Evolutionary conservation across 2,888 invertebrate species (phyloP).

Genomic region (Tetragnatha montana): DNA sequence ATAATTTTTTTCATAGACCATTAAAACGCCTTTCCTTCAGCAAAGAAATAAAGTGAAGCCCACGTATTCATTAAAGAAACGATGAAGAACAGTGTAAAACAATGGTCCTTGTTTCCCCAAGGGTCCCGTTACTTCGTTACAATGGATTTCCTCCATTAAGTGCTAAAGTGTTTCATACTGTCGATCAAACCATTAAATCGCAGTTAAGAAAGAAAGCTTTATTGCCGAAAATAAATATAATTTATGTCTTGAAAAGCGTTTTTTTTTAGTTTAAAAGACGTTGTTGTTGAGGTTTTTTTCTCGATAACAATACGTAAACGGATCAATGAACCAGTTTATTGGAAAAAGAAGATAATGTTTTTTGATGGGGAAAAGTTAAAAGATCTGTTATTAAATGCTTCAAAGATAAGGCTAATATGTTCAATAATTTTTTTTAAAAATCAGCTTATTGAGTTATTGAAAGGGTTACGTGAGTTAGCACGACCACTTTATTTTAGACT

Average conservation of each 20-base stretch:
- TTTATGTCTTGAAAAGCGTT: background rate
- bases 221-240: background rate
- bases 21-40: background rate
- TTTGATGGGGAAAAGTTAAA: no score
- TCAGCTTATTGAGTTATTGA: no score
- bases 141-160: constrained; percentile 1
- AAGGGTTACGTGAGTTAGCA: no score
- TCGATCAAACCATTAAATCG: background rate
- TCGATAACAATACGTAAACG: no score
- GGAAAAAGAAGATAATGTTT: no score
- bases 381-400: no score
- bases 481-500: no score
- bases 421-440: no score
- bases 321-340: no score
- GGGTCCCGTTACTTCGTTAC: background rate
- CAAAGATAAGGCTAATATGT: no score
- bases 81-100: background rate
- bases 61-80: background rate
- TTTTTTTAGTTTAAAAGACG: background rate
- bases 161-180: background rate
- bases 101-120: background rate
- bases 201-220: background rate
- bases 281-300: background rate
- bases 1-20: background rate
- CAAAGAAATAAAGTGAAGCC: background rate